Base-by-base conservation (phyloP, 2,113 vertebrate genomes). In the Tetrao urogallus region DNA sequence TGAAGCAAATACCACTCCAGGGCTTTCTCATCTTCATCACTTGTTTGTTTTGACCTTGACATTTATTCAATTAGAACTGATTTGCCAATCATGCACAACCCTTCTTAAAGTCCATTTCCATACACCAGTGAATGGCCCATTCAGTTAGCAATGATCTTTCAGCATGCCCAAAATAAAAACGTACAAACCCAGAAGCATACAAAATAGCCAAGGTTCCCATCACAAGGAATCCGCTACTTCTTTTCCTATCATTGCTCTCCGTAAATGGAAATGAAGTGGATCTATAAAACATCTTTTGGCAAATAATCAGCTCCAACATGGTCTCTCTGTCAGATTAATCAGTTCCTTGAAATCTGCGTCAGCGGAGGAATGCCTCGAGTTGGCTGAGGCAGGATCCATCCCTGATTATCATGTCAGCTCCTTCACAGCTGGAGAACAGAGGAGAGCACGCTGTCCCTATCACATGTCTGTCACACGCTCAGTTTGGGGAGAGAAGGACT, bases 61-160 rank as follows among this genome's bases (percentile, higher is more conserved):
- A 98, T 97, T 98, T 96, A 98, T 97, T 97, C 97, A 98, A 98
- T 99, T 98, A 98, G 96, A 97, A 97, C 96, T 92, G 97, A 98
- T 98, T 97, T 97, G 97, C 95, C 97, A 98, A 96, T 98, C 97
- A 98, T 48, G 94, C 45, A 96, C 94, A 95, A 93, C 36, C 90
- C 93, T 96, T 97, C 97, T 97, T 74, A 92, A 96, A 97, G 96
- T 95, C 82, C 73, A 89, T 91, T 94, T 89, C 47, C 93, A 97
- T 94, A 96, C 96, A 96, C 88, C 89, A 96, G 82, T 79, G 96
- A 97, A 96, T 96, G 71, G 42, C 27, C 90, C 86, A 97, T 97
- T 71, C 86, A 89, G 89, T 98, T 97, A 97, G 95, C 95, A 97
- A 97, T 91, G 96, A 98, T 97, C 97, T 96, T 94, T 90, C 79